Conservation (phyloP, 2,113 vertebrate genomes). For the Indicator maculatus region DNA sequence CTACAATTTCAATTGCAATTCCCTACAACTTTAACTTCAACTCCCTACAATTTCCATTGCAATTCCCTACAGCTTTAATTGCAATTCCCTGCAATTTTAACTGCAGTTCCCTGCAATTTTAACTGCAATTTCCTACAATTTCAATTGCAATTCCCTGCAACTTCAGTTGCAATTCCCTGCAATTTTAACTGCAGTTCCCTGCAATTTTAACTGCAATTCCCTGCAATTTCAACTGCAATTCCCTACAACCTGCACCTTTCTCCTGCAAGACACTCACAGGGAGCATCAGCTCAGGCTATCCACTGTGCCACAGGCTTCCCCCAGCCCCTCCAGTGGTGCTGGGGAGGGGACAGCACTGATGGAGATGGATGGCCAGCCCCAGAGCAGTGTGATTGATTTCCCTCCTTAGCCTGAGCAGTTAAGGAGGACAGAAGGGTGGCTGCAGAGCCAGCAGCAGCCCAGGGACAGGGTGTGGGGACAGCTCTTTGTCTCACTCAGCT, state of each 20-base stretch:
- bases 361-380: constrained; percentile 19
- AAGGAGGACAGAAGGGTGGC: not conserved
- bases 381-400: not conserved
- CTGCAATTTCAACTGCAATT: not conserved
- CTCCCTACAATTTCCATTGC: no score
- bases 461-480: not conserved
- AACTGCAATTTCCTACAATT: no score
- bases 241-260: not conserved
- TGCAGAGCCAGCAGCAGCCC: rapidly evolving
- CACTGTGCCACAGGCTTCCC: not conserved
- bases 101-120: no score
- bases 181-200: no score
- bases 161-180: no score
- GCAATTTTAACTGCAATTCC: not conserved
- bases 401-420: not conserved
- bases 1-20: no score
- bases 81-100: no score
- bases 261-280: not conserved
- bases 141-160: no score
- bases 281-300: not conserved
- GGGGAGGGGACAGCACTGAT: not conserved
- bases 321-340: rapidly evolving
- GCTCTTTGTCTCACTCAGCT: not conserved
- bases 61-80: no score
- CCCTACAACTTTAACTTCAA: no score